Percentiles rank a stretch among this genome's conserved stretches.
phyloP scores from a whole-genome alignment of 64 coral and sea anemone species.

The Trachythela sp. region DNA sequence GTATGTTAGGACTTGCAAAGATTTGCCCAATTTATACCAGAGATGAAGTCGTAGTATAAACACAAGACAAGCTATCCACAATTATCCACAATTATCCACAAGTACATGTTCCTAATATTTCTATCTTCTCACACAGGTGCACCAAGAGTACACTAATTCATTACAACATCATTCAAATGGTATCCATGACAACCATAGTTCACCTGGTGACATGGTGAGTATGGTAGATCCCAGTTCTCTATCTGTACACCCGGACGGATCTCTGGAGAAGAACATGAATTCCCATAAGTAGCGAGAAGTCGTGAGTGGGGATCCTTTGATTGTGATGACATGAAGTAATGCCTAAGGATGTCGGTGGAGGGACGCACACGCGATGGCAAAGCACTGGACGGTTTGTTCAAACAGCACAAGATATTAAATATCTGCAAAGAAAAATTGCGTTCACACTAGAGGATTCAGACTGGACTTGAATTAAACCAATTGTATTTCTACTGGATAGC shows the following conservation, averaged over 20 bases:
- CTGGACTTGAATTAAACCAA: neutral
- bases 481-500: no score
- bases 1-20: no score
- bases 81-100: neutral
- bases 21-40: no score
- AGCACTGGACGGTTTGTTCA: neutral
- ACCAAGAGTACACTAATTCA: conserved; percentile 1
- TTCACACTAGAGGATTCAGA: neutral
- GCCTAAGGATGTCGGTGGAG: neutral
- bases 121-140: neutral
- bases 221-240: conserved; percentile 22
- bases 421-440: neutral
- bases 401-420: neutral
- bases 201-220: neutral
- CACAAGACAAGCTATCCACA: no score
- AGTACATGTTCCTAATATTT: neutral
- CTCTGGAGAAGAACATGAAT: neutral
- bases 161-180: conserved; percentile 12
- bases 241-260: neutral
- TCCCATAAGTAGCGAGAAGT: neutral
- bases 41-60: no score
- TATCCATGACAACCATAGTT: conserved; percentile 17
- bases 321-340: neutral
- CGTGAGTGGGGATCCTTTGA: neutral
- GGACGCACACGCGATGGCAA: neutral